Evolutionary conservation across 2,113 vertebrate species (phyloP).

Genomic region (Pangasianodon gigas): DNA sequence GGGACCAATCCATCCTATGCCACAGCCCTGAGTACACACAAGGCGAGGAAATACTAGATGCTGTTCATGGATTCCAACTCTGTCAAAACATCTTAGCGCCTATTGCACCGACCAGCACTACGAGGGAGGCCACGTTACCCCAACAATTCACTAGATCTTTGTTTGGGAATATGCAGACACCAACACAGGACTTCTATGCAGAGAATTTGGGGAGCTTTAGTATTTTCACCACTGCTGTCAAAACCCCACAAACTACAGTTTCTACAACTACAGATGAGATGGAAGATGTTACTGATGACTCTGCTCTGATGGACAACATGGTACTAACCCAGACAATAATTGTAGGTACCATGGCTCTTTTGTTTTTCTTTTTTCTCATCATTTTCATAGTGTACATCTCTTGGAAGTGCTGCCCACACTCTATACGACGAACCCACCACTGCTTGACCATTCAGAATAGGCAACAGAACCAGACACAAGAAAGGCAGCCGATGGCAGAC

Average conservation of each 20-base stretch:
- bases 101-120: slow-evolving; percentile 79
- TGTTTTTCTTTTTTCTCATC: slow-evolving; percentile 99
- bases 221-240: slow-evolving; percentile 71
- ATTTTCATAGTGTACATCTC: slow-evolving; percentile 99
- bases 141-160: slow-evolving; percentile 82
- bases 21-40: slow-evolving; percentile 94
- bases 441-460: slow-evolving; percentile 97
- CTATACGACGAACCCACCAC: slow-evolving; percentile 93
- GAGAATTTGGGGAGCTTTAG: slow-evolving; percentile 94
- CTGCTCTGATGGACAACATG: slow-evolving; percentile 87
- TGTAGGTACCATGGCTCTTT: slow-evolving; percentile 97
- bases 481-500: slow-evolving; percentile 93
- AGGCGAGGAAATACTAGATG: slow-evolving; percentile 98
- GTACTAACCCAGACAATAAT: slow-evolving; percentile 95
- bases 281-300: slow-evolving; percentile 85
- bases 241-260: slow-evolving; percentile 66
- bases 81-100: slow-evolving; percentile 95
- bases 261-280: slow-evolving; percentile 75
- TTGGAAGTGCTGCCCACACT: slow-evolving; percentile 97
- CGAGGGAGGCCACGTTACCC: slow-evolving; percentile 69
- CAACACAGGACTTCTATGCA: slow-evolving; percentile 87
- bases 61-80: slow-evolving; percentile 96
- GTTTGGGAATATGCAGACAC: slow-evolving; percentile 89
- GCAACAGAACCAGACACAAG: slow-evolving; percentile 96
- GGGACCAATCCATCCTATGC: slow-evolving; percentile 96